Evolutionary conservation across 2,113 vertebrate species (phyloP).

Genomic region (Gracilinanus agilis): DNA sequence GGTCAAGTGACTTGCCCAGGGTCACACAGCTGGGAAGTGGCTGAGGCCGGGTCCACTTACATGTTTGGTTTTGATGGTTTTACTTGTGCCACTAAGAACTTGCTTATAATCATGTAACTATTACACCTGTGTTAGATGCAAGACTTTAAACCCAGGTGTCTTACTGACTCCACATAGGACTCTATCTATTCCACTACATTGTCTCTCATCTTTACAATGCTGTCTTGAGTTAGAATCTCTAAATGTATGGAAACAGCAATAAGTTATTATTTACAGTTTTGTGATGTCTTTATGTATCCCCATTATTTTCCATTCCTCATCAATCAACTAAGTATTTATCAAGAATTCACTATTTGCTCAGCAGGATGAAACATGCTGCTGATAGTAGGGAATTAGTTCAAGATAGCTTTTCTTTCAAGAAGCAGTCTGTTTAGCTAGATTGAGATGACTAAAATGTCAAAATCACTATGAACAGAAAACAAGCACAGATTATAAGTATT

Average conservation of each 20-base stretch:
- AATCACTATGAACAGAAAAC: neutral
- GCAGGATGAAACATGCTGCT: neutral
- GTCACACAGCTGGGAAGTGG: too few species aligned
- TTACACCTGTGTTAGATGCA: neutral
- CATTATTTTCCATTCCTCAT: neutral
- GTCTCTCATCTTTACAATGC: too few species aligned
- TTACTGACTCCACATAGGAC: neutral
- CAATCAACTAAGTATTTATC: neutral
- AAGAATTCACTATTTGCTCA: accelerated
- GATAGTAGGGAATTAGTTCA: neutral
- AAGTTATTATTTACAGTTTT: neutral
- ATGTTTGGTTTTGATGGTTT: neutral
- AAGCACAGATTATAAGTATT: neutral
- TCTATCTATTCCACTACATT: neutral
- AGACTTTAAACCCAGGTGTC: neutral
- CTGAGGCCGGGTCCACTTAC: too few species aligned
- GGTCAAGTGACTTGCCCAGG: too few species aligned
- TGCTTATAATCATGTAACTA: neutral
- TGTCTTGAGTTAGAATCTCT: neutral
- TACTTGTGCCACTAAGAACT: neutral
- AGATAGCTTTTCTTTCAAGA: neutral
- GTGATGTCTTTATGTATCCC: neutral
- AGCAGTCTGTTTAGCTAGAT: neutral
- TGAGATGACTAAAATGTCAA: neutral
- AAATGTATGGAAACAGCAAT: neutral